phyloP scores from a whole-genome alignment of 2,113 vertebrate species.

The Lates calcarifer region DNA sequence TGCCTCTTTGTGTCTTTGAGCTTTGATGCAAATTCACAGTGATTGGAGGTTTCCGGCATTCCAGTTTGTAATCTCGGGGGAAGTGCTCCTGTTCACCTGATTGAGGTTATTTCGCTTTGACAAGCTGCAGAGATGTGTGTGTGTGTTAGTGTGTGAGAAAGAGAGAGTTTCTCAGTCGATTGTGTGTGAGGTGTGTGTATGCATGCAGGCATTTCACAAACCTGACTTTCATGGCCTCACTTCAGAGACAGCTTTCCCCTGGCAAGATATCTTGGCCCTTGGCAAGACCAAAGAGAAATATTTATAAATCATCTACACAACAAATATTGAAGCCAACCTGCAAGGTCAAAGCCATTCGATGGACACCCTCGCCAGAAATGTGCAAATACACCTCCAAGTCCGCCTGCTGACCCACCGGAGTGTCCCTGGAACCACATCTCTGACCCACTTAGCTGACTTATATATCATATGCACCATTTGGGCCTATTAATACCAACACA shows the following conservation, averaged over 20 bases:
- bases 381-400: conserved; percentile 57
- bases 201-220: conserved; percentile 36
- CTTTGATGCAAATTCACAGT: conserved; percentile 87
- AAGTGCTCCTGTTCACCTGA: conserved; percentile 63
- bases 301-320: conserved; percentile 82
- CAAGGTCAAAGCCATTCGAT: conserved; percentile 57
- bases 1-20: conserved; percentile 85
- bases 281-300: conserved; percentile 80
- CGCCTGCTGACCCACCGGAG: conserved; percentile 46
- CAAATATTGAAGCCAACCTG: conserved; percentile 76
- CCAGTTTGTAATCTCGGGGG: conserved; percentile 52
- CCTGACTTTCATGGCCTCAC: conserved; percentile 76
- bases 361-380: conserved; percentile 50
- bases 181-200: conserved; percentile 22
- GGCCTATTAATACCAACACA: conserved; percentile 62
- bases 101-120: conserved; percentile 67
- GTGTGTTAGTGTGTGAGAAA: neutral
- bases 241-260: conserved; percentile 69
- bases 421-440: conserved; percentile 47
- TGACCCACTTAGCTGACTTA: conserved; percentile 55
- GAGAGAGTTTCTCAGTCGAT: neutral
- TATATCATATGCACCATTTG: conserved; percentile 35
- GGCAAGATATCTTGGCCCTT: conserved; percentile 65
- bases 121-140: conserved; percentile 39
- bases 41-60: conserved; percentile 53